These are phyloP conservation scores for Drosophila mojavensis DNA, from an alignment of 1,140 invertebrate genomes.

Conservation along the genomic window DNA sequence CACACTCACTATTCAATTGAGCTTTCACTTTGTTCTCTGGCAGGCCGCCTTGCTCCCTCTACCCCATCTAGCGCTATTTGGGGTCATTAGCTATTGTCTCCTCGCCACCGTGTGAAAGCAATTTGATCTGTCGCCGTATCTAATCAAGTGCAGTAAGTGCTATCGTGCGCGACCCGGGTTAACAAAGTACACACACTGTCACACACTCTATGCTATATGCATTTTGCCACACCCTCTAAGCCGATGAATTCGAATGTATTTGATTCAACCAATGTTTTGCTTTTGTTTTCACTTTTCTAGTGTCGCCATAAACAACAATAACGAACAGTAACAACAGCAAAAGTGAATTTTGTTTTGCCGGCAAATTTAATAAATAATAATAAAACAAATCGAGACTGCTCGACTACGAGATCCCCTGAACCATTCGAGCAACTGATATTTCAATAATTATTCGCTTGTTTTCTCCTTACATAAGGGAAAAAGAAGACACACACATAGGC, in stretches of 20 bases:
- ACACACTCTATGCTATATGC: not conserved
- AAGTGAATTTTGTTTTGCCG: too few relatives aligned
- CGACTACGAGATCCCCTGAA: too few relatives aligned
- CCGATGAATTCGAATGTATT: conserved; percentile 42
- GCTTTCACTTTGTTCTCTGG: not conserved
- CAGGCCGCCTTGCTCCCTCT: not conserved
- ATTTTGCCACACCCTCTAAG: conserved; percentile 6
- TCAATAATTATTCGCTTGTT: too few relatives aligned
- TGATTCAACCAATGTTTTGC: conserved; percentile 62
- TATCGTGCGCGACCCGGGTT: conserved; percentile 32
- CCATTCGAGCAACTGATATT: too few relatives aligned
- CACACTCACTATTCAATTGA: not conserved
- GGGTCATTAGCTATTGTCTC: not conserved
- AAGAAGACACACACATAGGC: too few relatives aligned
- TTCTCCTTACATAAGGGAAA: too few relatives aligned
- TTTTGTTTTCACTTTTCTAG: conserved; percentile 36
- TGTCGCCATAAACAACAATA: conserved; percentile 7
- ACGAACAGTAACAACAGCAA: too few relatives aligned
- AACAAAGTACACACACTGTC: conserved; percentile 14
- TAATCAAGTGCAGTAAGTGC: conserved; percentile 57
- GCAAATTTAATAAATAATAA: too few relatives aligned
- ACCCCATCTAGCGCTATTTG: not conserved
- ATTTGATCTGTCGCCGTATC: conserved; percentile 70
- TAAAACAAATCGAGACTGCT: too few relatives aligned
- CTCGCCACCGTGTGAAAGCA: conserved; percentile 23